Base-by-base conservation (phyloP, 2,113 vertebrate genomes). In the Sitta europaea region DNA sequence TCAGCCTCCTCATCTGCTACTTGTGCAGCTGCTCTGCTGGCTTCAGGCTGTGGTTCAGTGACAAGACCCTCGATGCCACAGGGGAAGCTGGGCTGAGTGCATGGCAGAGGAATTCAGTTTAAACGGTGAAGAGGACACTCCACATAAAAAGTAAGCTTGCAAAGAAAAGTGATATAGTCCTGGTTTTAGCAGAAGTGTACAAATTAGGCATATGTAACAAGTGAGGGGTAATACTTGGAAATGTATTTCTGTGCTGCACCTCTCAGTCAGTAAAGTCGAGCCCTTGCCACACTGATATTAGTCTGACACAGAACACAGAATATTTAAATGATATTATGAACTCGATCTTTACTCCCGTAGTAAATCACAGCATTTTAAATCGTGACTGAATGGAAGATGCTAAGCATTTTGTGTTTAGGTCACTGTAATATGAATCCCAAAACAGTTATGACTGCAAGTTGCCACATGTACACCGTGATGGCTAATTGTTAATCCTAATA, bases 21-120 rank as follows among this genome's bases (percentile, higher is more conserved):
- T 90, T 67, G 68, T 81, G 36, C 93, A 81, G 92, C 85, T 96
- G 92, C 85, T 90, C 63, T 84, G 67, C 79, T 80, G 78, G 85
- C 79, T 93, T 59, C 51, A 25, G 23, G 42, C 48, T 86, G 59
- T 55, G 82, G 50, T 24, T 79, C 78, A 74, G 43, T 6, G 40
- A 75, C 57, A 92, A 81, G 79, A 88, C 51, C 54, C 63, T 86
- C 43, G 40, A 36, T 62, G 68, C 43, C 36, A 17, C 53, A 83
- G 57, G 36, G 40, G 67, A 73, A 88, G 63, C 14, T 62, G 38
- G 58, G 33, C 63, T 45, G 72, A 22, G 45, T 76, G 14, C 47
- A 15, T 11, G 66, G 63, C 53, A 93, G 35, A 91, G 59, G 18
- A 79, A 63, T 16, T 13, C 38, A 51, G 48, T 10, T 67, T 63